Conservation (phyloP, 2,113 vertebrate species). For the Mustelus asterias region DNA sequence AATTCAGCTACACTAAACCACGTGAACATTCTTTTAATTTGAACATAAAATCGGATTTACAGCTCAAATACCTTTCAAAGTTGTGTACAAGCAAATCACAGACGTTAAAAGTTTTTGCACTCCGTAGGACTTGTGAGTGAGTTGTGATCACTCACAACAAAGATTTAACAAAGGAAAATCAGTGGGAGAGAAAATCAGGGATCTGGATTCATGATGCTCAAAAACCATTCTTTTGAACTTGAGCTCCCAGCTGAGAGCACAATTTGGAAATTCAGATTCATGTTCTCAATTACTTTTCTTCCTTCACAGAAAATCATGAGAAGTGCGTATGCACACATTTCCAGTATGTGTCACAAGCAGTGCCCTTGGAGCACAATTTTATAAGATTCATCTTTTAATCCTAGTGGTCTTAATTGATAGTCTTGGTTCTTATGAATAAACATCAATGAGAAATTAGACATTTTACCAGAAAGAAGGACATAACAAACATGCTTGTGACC, state of each 20-base stretch:
- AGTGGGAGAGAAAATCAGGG: too few relatives aligned
- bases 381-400: neutral
- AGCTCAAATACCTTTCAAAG: neutral
- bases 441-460: neutral
- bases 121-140: neutral
- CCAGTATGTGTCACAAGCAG: too few relatives aligned
- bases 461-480: neutral
- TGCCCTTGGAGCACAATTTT: too few relatives aligned
- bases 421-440: slow-evolving; percentile 9
- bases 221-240: too few relatives aligned
- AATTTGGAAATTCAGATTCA: too few relatives aligned
- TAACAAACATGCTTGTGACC: neutral
- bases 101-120: neutral
- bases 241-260: too few relatives aligned
- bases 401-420: neutral
- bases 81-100: neutral
- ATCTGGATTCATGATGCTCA: too few relatives aligned
- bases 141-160: too few relatives aligned
- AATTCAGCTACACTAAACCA: neutral
- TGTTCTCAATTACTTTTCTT: too few relatives aligned
- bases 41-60: neutral
- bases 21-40: neutral
- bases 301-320: too few relatives aligned
- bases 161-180: too few relatives aligned
- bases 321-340: too few relatives aligned